Conservation (phyloP, 2,797 vertebrate species). For the Amblyopsis hoosieri region DNA sequence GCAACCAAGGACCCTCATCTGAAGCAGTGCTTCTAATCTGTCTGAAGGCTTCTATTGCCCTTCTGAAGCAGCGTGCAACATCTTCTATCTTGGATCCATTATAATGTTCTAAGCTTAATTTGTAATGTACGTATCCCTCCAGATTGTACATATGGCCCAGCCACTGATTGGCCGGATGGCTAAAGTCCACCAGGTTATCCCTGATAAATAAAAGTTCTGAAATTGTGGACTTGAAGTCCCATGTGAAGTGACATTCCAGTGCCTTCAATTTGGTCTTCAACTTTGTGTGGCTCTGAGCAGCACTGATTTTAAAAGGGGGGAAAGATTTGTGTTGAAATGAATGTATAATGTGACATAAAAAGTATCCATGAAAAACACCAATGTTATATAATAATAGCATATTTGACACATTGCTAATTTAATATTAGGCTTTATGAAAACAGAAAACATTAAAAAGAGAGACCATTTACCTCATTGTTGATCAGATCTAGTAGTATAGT, state of each 20-base stretch:
- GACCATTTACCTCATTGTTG: conserved; percentile 14
- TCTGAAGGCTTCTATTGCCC: conserved; percentile 55
- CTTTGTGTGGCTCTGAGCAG: background rate
- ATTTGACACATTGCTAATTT: background rate
- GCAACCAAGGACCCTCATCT: conserved; percentile 62
- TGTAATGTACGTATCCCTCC: conserved; percentile 48
- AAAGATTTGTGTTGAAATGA: background rate
- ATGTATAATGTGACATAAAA: background rate
- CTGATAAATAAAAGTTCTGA: conserved; percentile 9
- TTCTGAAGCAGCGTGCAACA: conserved; percentile 35
- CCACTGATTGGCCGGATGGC: conserved; percentile 55
- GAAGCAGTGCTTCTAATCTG: conserved; percentile 43
- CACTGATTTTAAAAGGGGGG: conserved; percentile 4
- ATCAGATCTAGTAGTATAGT: background rate
- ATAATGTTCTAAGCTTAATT: conserved; percentile 21
- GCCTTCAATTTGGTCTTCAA: conserved; percentile 31
- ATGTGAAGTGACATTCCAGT: conserved; percentile 69
- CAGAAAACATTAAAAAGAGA: background rate
- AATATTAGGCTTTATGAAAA: background rate
- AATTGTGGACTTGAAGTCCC: conserved; percentile 32
- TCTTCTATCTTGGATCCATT: rapidly evolving
- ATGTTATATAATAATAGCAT: background rate
- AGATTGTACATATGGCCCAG: conserved; percentile 69
- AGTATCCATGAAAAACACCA: too few species aligned
- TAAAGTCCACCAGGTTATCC: conserved; percentile 58